A percentile compares a stretch with the other conserved stretches of the same genome.
These are phyloP conservation scores for Sorex maritimensis DNA, from an alignment of 2,797 vertebrate species.

Conservation along the genomic window DNA sequence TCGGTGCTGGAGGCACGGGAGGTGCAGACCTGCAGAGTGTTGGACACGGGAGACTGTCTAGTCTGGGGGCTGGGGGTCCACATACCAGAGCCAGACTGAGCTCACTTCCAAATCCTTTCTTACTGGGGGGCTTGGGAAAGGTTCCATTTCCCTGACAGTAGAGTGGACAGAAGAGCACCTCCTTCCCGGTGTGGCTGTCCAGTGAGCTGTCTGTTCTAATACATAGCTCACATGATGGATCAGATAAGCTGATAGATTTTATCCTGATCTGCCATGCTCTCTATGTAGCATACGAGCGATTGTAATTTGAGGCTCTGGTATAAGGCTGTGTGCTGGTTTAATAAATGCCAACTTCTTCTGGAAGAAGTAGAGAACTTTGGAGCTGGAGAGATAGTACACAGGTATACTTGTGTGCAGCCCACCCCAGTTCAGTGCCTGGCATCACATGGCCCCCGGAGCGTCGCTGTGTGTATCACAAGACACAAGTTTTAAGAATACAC, in stretches of 20 bases:
- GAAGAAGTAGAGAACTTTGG: not conserved
- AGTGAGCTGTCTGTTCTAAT: not conserved
- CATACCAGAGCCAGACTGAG: not conserved
- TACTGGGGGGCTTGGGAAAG: not conserved
- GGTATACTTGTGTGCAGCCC: too few relatives aligned
- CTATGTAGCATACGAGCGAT: not conserved
- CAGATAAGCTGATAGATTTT: not conserved
- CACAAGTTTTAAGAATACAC: constrained; percentile 42
- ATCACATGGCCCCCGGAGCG: too few relatives aligned
- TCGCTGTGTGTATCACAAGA: too few relatives aligned
- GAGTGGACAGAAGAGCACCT: not conserved
- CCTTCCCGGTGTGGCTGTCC: not conserved
- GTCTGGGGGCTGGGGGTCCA: not conserved
- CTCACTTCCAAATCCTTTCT: not conserved
- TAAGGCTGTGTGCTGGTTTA: not conserved
- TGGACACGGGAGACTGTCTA: too few relatives aligned
- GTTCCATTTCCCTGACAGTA: not conserved
- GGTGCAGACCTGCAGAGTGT: not conserved
- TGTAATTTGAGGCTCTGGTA: constrained; percentile 4
- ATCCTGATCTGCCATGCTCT: not conserved
- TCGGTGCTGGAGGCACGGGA: not conserved
- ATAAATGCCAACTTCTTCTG: not conserved
- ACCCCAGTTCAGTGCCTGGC: too few relatives aligned
- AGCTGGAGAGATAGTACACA: not conserved
- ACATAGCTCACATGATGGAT: not conserved